Percentiles rank a stretch among this genome's conserved stretches.
Evolutionary conservation across 2,888 invertebrate species (phyloP).

Genomic region (Eupithecia vulgata): DNA sequence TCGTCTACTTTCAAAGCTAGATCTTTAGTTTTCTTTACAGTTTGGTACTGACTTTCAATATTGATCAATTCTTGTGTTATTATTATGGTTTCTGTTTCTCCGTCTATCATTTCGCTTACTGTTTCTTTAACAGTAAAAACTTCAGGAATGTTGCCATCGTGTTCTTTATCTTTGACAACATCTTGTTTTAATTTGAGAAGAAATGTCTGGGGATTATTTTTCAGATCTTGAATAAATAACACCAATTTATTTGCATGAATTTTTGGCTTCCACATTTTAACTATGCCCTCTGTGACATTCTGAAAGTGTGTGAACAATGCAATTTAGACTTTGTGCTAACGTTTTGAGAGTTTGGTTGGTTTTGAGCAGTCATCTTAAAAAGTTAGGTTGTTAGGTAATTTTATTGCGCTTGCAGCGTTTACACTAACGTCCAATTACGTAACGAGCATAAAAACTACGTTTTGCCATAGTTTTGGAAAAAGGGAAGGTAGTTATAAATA

Average conservation of each 20-base stretch:
- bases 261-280: slow-evolving; percentile 73
- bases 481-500: not conserved
- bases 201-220: slow-evolving; percentile 65
- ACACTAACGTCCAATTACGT: slow-evolving; percentile 31
- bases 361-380: slow-evolving; percentile 37
- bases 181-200: slow-evolving; percentile 13
- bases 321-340: slow-evolving; percentile 7
- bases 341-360: slow-evolving; percentile 4
- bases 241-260: slow-evolving; percentile 70
- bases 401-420: slow-evolving; percentile 33
- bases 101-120: slow-evolving; percentile 36
- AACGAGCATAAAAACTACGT: slow-evolving; percentile 4
- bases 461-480: not conserved
- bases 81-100: slow-evolving; percentile 37
- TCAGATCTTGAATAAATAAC: slow-evolving; percentile 65
- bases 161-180: not conserved
- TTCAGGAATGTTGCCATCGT: not conserved
- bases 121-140: slow-evolving; percentile 3
- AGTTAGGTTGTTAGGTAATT: slow-evolving; percentile 48
- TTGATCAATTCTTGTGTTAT: slow-evolving; percentile 31
- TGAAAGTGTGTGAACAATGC: slow-evolving; percentile 49
- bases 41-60: slow-evolving; percentile 72
- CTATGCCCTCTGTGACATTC: slow-evolving; percentile 72
- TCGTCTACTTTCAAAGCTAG: not conserved
- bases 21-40: slow-evolving; percentile 53